A percentile compares a stretch with the other conserved stretches of the same genome.
These are phyloP conservation scores for Gymnoscelis rufifasciata DNA, from an alignment of 2,888 invertebrate genomes.

Conservation along the genomic window DNA sequence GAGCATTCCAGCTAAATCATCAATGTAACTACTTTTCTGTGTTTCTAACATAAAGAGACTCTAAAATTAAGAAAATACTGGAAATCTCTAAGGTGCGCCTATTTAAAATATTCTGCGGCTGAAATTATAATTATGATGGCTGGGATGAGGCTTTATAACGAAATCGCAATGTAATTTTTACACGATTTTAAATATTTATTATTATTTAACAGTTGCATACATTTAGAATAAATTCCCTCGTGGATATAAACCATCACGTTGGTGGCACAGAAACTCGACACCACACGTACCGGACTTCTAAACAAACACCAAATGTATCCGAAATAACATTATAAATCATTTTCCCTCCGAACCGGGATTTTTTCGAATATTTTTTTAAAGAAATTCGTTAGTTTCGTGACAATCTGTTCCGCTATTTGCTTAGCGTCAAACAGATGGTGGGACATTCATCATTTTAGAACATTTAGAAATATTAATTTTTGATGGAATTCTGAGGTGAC, in stretches of 20 bases:
- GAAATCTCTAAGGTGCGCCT: too few relatives aligned
- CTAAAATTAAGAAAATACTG: too few relatives aligned
- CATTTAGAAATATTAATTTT: constrained; percentile 60
- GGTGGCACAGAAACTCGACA: constrained; percentile 52
- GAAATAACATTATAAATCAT: constrained; percentile 77
- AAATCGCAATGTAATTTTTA: too few relatives aligned
- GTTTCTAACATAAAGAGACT: too few relatives aligned
- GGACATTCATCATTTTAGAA: constrained; percentile 63
- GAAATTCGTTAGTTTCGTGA: constrained; percentile 74
- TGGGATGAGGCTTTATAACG: too few relatives aligned
- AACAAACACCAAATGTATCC: constrained; percentile 71
- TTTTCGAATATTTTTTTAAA: constrained; percentile 62
- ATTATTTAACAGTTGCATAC: too few relatives aligned
- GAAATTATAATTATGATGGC: too few relatives aligned
- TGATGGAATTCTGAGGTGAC: constrained; percentile 46
- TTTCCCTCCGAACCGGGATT: constrained; percentile 49
- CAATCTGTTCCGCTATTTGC: constrained; percentile 79
- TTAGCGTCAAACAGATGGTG: constrained; percentile 71
- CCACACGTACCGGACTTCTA: constrained; percentile 46
- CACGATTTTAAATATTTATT: too few relatives aligned
- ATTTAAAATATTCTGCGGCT: too few relatives aligned
- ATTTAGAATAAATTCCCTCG: not conserved
- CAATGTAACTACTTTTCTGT: too few relatives aligned
- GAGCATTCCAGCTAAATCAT: too few relatives aligned
- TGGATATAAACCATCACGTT: constrained; percentile 42